Percentiles rank a stretch among this genome's conserved stretches.
These are phyloP conservation scores for Xanthorhoe designata DNA, from an alignment of 2,888 invertebrate genomes.

Conservation along the genomic window DNA sequence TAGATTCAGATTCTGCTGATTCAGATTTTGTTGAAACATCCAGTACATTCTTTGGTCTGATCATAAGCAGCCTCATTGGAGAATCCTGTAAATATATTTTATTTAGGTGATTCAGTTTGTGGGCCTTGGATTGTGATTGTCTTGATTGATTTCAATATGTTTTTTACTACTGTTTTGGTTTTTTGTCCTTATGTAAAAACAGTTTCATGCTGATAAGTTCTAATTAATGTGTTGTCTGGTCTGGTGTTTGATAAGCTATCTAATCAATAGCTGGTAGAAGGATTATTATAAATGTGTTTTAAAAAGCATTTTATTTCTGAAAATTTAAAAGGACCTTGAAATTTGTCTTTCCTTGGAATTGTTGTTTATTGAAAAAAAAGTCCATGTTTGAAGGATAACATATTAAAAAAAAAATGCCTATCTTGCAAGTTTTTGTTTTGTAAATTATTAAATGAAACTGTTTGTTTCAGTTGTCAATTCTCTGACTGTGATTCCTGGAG, in stretches of 20 bases:
- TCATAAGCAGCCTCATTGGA: constrained; percentile 62
- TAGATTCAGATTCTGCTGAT: constrained; percentile 40
- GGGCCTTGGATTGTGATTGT: constrained; percentile 41
- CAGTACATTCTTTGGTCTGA: constrained; percentile 60
- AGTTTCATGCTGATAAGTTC: constrained; percentile 3
- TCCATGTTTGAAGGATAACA: no score
- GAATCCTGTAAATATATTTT: constrained; percentile 68
- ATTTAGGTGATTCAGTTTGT: constrained; percentile 42
- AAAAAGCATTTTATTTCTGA: neutral
- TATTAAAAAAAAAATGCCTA: no score
- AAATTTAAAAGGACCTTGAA: neutral
- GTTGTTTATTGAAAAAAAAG: neutral
- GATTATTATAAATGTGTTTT: neutral
- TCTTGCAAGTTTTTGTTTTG: neutral
- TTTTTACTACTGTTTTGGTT: no score
- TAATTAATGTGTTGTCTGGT: constrained; percentile 22
- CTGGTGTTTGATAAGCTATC: constrained; percentile 26
- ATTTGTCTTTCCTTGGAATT: neutral
- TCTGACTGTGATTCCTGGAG: constrained; percentile 51
- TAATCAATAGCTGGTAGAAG: constrained; percentile 11
- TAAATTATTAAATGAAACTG: neutral
- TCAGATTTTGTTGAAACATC: constrained; percentile 40
- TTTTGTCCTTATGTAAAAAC: constrained; percentile 4
- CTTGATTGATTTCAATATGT: constrained; percentile 9
- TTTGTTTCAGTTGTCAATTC: constrained; percentile 61